phyloP scores from a whole-genome alignment of 2,797 vertebrate species.

The Thamnophis elegans region DNA sequence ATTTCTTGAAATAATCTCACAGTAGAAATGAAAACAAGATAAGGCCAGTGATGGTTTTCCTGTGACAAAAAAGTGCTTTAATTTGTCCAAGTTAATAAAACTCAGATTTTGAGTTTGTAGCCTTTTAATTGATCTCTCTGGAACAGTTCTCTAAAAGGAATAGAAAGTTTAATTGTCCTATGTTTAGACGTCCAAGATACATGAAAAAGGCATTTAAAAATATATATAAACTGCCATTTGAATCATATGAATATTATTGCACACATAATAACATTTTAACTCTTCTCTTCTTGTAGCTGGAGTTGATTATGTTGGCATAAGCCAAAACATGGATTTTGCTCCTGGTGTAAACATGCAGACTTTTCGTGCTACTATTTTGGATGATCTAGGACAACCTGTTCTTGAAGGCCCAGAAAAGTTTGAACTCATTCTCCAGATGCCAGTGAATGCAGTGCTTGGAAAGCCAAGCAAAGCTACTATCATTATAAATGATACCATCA shows the following conservation, averaged over 20 bases:
- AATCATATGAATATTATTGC: background rate
- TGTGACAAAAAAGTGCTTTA: background rate
- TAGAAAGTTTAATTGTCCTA: background rate
- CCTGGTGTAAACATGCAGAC: slow-evolving; percentile 82
- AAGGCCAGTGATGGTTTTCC: background rate
- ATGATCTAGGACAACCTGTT: slow-evolving; percentile 82
- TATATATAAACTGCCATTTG: background rate
- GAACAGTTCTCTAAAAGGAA: background rate
- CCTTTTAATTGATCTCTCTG: background rate
- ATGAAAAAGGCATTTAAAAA: background rate
- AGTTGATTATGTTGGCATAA: slow-evolving; percentile 84
- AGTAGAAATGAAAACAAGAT: background rate
- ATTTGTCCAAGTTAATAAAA: background rate
- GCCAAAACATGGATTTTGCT: slow-evolving; percentile 82
- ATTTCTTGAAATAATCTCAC: background rate
- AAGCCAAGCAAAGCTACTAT: slow-evolving; percentile 83
- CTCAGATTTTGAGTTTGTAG: background rate
- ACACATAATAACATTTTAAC: background rate
- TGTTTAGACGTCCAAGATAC: background rate
- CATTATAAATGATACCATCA: slow-evolving; percentile 80
- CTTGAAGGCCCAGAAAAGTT: slow-evolving; percentile 83
- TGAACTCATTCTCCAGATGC: slow-evolving; percentile 83
- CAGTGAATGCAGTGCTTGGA: slow-evolving; percentile 79
- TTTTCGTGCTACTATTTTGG: slow-evolving; percentile 81
- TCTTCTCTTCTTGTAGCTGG: slow-evolving; percentile 73